These are phyloP conservation scores for Megathymus violae DNA, from an alignment of 1,140 invertebrate genomes.

Conservation along the genomic window DNA sequence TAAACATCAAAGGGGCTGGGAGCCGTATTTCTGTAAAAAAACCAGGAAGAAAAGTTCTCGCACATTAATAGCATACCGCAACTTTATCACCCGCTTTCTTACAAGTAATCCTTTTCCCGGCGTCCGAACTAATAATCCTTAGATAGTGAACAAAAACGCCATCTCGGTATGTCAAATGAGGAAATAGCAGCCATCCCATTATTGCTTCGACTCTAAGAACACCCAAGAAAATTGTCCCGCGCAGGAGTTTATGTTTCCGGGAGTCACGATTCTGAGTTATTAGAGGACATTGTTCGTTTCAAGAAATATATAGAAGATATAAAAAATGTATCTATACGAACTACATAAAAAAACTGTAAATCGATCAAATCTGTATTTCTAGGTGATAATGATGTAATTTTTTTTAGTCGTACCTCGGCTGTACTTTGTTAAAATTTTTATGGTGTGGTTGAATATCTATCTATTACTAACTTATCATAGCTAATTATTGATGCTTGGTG, in stretches of 20 bases:
- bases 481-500: too few species aligned
- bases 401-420: too few species aligned
- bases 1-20: conserved; percentile 7
- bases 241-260: conserved; percentile 15
- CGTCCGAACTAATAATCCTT: conserved; percentile 29
- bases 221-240: conserved; percentile 26
- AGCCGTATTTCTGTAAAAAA: conserved; percentile 1
- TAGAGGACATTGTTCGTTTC: conserved; percentile 18
- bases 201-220: conserved; percentile 29
- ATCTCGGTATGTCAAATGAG: conserved; percentile 32
- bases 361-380: too few species aligned
- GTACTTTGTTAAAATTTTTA: too few species aligned
- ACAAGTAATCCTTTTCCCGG: conserved; percentile 16
- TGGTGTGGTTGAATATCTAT: too few species aligned
- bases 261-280: conserved; percentile 15
- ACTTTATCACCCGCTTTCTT: conserved; percentile 18
- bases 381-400: too few species aligned
- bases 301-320: background rate
- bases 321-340: too few species aligned
- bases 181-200: conserved; percentile 30
- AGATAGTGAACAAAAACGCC: conserved; percentile 28
- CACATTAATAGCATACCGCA: conserved; percentile 18
- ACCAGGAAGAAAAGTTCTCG: background rate
- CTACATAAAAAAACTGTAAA: too few species aligned
- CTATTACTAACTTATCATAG: too few species aligned